Evolutionary conservation across 1,140 invertebrate species (phyloP), one percentile per base, ranked within the genome.

Genomic region (Aphelenchoides besseyi): DNA sequence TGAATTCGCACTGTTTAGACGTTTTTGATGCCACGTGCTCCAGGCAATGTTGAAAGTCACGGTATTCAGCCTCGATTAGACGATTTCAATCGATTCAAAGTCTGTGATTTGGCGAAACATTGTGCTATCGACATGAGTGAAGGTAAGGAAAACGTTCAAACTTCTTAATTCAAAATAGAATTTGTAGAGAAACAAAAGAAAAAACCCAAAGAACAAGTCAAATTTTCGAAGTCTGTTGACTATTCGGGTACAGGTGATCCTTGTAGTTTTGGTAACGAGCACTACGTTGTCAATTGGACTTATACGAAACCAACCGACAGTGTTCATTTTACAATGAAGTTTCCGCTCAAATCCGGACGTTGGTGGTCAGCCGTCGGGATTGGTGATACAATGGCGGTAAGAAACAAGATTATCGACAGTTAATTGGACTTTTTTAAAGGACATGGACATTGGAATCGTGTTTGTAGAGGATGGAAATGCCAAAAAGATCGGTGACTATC

Each of bases 351-450:
- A 62, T 54, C 53, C 41, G 81, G 81, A 12, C 71, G 74, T 32
- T 81, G 81, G 81, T 81, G 81, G 82, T 79, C 75, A n/a, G 76
- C 81, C 8, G 61, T 81, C 28, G 79, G 79, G 29, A 78, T 82
- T 63, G 79, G 79, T 18, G 80, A 82, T 32, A 74, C 41, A 41
- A 80, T 80, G 79, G 35, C 37, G 32, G 78, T 82, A 57, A 61
- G 70, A 32, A 30, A 9, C 28, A 18, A 37, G 8, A 67, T 70
- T 30, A 16, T 30, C n/a, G 18, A 69, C 23, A 64, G 28, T 5
- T 2, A 35, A 69, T 23, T 69, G 8, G 1, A 66, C 0, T 69
- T 54, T 3, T 3, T 52, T 79, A n/a, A 12, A 80, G 72, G 78
- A 78, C 48, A 78, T 78, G 76, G 76, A 78, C 41, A 78, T 78